Conservation (phyloP, 1,140 invertebrate species). For the Matsumurasca onukii region DNA sequence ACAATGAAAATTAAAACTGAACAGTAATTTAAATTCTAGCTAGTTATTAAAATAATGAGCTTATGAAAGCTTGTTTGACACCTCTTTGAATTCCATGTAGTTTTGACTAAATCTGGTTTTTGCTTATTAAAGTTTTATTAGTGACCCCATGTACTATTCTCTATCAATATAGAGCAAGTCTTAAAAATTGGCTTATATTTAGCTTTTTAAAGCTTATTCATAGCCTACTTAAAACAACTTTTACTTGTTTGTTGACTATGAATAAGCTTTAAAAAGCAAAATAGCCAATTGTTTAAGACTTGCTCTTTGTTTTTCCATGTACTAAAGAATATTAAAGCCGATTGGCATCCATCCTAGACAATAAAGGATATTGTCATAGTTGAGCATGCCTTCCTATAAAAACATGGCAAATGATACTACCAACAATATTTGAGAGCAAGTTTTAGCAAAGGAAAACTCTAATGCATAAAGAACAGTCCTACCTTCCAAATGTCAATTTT, state of each 20-base stretch:
- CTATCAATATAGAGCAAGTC: no score
- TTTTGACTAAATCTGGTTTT: not conserved
- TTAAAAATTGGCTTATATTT: no score
- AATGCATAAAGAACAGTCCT: not conserved
- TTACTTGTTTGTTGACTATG: no score
- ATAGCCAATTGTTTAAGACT: no score
- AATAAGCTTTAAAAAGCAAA: no score
- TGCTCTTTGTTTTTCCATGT: no score
- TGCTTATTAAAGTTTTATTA: not conserved
- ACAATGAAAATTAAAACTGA: not conserved
- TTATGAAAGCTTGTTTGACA: not conserved
- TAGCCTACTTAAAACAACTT: no score
- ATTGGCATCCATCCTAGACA: not conserved
- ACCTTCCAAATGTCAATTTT: conserved; percentile 23
- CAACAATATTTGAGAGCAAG: not conserved
- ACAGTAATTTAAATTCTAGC: not conserved
- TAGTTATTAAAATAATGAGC: not conserved
- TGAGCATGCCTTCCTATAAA: not conserved
- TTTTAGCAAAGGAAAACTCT: not conserved
- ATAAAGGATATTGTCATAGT: not conserved
- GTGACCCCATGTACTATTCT: no score
- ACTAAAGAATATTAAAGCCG: not conserved
- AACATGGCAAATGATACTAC: not conserved
- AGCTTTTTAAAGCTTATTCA: no score
- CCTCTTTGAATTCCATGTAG: not conserved